A percentile compares a stretch with the other conserved stretches of the same genome.
These are phyloP conservation scores for Nesospiza acunhae DNA, from an alignment of 2,113 vertebrate species.

Conservation along the genomic window DNA sequence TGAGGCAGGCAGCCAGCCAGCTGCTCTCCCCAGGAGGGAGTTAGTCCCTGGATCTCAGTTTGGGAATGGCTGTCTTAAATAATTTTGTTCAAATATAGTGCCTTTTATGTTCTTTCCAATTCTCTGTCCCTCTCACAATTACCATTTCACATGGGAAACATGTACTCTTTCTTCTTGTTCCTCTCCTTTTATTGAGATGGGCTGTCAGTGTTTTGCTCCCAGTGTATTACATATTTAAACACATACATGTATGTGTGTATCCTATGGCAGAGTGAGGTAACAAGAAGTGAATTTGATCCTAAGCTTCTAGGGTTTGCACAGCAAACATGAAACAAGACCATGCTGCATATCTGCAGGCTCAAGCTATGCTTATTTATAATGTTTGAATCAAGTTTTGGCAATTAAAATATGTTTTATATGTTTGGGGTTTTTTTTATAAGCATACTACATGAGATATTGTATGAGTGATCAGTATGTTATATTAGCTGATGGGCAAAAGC, in stretches of 20 bases:
- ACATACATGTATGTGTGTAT: rapidly evolving
- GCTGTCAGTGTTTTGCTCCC: background rate
- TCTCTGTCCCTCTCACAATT: background rate
- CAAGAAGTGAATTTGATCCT: background rate
- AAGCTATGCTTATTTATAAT: background rate
- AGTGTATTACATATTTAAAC: background rate
- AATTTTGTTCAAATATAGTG: slow-evolving; percentile 60
- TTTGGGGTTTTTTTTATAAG: background rate
- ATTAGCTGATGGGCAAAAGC: background rate
- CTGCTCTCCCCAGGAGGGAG: slow-evolving; percentile 55
- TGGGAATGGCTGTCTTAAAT: slow-evolving; percentile 61
- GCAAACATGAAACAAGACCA: background rate
- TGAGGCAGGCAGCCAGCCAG: slow-evolving; percentile 56
- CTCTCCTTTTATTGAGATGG: background rate
- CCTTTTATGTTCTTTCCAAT: slow-evolving; percentile 59
- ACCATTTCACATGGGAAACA: slow-evolving; percentile 41
- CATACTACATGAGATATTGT: background rate
- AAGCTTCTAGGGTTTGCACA: background rate
- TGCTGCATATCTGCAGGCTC: background rate
- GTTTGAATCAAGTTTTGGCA: background rate
- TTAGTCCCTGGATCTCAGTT: slow-evolving; percentile 51
- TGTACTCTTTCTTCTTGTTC: slow-evolving; percentile 32
- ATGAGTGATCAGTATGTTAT: background rate
- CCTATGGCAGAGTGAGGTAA: background rate
- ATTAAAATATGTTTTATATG: background rate